phyloP scores from a whole-genome alignment of 2,797 vertebrate species.

The Botia almorhae region DNA sequence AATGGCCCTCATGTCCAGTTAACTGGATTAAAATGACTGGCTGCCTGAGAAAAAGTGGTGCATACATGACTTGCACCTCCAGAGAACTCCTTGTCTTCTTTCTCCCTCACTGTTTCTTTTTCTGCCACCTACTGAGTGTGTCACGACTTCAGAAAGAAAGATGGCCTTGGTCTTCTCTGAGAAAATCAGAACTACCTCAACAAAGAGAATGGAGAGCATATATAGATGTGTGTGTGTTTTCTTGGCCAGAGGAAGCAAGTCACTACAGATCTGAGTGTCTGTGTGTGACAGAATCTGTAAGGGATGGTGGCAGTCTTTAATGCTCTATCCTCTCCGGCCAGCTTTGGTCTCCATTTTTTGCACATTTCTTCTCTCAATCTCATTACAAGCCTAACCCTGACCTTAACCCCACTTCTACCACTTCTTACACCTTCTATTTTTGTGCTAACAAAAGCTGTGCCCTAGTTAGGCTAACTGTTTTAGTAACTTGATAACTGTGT shows the following conservation, averaged over 20 bases:
- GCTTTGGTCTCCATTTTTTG: slow-evolving; percentile 42
- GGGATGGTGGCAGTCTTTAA: slow-evolving; percentile 71
- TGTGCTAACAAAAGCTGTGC: slow-evolving; percentile 3
- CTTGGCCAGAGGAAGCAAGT: slow-evolving; percentile 69
- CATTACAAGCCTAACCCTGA: slow-evolving; percentile 46
- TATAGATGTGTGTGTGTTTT: slow-evolving; percentile 19
- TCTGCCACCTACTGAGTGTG: slow-evolving; percentile 14
- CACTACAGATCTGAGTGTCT: slow-evolving; percentile 73
- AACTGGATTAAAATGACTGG: slow-evolving; percentile 82
- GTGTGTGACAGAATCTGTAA: slow-evolving; percentile 74
- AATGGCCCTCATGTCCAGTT: slow-evolving; percentile 81
- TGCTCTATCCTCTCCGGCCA: slow-evolving; percentile 65
- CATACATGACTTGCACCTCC: slow-evolving; percentile 54
- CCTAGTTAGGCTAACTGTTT: background rate
- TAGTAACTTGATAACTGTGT: background rate
- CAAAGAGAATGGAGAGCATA: background rate
- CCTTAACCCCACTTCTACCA: slow-evolving; percentile 33
- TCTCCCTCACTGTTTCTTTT: slow-evolving; percentile 40
- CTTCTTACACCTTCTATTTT: slow-evolving; percentile 43
- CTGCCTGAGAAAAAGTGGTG: slow-evolving; percentile 70
- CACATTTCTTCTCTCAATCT: slow-evolving; percentile 49
- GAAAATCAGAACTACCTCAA: slow-evolving; percentile 24
- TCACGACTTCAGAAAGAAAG: slow-evolving; percentile 19
- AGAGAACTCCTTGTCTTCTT: slow-evolving; percentile 17
- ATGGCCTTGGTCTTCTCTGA: slow-evolving; percentile 34